Evolutionary conservation across 23 tunicate genomes (phyloP).

Genomic region (Diplosoma virens): DNA sequence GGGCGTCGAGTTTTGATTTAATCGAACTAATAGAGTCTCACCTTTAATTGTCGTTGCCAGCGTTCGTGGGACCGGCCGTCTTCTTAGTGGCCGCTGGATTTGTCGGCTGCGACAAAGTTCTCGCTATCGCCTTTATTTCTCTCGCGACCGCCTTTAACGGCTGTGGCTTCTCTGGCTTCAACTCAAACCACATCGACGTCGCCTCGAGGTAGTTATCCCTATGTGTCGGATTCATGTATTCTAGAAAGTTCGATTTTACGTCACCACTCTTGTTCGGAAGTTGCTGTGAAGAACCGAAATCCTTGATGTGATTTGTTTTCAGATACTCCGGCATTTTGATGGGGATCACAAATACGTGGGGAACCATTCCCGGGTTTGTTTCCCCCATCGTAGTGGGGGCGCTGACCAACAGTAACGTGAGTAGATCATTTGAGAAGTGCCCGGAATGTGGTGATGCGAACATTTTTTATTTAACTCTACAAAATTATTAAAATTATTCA

Average conservation of each 20-base stretch:
- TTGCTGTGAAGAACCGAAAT: background rate
- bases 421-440: no score
- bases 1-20: no score
- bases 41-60: conserved; percentile 6
- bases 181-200: conserved; percentile 76
- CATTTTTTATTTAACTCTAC: background rate
- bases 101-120: conserved; percentile 62
- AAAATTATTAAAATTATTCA: background rate
- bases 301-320: background rate
- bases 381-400: conserved; percentile 63
- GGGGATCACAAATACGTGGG: conserved; percentile 80
- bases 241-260: no score
- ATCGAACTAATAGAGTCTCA: no score
- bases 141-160: conserved; percentile 62
- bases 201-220: conserved; percentile 76
- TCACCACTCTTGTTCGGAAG: no score
- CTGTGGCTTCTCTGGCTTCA: conserved; percentile 57
- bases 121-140: conserved; percentile 54
- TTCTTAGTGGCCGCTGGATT: conserved; percentile 65
- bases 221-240: no score
- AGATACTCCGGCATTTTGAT: conserved; percentile 32
- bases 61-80: conserved; percentile 59
- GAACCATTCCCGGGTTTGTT: conserved; percentile 80
- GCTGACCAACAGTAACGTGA: conserved; percentile 53
- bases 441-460: background rate